These are phyloP conservation scores for Elanoides forficatus DNA, from an alignment of 2,113 vertebrate species.

Conservation along the genomic window DNA sequence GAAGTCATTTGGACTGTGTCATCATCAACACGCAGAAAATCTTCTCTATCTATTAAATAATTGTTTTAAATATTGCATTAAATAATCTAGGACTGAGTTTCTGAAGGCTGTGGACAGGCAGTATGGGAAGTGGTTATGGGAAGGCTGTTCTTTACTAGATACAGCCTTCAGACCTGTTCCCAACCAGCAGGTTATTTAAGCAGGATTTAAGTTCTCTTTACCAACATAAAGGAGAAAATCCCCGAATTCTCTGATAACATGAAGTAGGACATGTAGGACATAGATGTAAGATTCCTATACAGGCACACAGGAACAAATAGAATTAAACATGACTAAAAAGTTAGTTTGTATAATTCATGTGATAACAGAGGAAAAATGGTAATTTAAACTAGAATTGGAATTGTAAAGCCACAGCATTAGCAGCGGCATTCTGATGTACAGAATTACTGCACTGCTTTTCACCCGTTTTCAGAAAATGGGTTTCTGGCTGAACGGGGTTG, in stretches of 20 bases:
- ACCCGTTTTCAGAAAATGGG: background rate
- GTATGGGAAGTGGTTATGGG: background rate
- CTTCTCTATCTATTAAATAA: background rate
- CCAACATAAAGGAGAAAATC: background rate
- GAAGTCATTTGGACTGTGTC: background rate
- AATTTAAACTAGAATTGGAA: background rate
- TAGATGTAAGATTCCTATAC: background rate
- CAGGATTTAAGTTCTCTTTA: background rate
- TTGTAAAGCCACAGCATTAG: background rate
- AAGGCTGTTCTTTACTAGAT: background rate
- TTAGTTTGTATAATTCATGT: background rate
- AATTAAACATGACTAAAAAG: background rate
- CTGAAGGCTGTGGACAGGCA: background rate
- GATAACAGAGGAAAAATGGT: background rate
- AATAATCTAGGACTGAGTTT: background rate
- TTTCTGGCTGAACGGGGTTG: background rate
- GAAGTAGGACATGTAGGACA: background rate
- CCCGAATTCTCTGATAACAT: background rate
- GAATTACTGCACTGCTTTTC: background rate
- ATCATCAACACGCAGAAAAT: background rate
- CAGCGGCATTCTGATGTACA: background rate
- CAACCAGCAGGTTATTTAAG: background rate
- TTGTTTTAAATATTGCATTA: background rate
- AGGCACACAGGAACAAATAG: background rate
- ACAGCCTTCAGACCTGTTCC: background rate